Evolutionary conservation across 2,888 invertebrate genomes (phyloP), one percentile per base, ranked within the genome.

Genomic region (Disparrhopalites patrizii): DNA sequence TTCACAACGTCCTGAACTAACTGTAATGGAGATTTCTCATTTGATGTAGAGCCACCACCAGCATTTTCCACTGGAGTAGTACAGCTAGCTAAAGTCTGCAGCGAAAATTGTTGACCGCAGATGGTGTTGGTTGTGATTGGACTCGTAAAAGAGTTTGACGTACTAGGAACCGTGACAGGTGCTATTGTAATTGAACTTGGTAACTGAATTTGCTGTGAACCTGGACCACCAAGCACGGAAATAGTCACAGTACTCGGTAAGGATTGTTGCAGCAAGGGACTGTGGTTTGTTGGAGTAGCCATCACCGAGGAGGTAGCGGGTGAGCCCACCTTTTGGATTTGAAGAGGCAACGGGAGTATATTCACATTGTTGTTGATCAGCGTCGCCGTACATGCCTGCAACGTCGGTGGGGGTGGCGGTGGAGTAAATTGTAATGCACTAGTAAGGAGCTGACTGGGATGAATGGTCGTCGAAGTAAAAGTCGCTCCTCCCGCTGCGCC

Each of bases 1-100:
- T 73, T 66, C 15, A 74, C 67, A 27, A 74, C 72, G 65, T 73
- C 75, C 47, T 75, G 72, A 13, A 73, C 73, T 18, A 73, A 54
- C 62, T 74, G 72, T 18, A 75, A 57, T 8, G 73, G 75, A 0
- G 73, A 75, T 61, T 74, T 74, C 27, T 69, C 72, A 27, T 55
- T 66, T 8, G 61, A 27, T 13, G 62, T 15, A 18, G 23, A 18
- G n/a, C 20, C 25, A 38, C 20, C 57, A 23, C 7, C 40, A 20
- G 18, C 33, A 38, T 23, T 18, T 15, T 47, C 23, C 18, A 15
- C 43, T 23, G 55, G 4, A 13, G 13, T 15, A 18, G 65, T 27
- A 27, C 30, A 33, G 8, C 10, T 27, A 58, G 18, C 31, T 47
- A n/a, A n/a, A n/a, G n/a, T n/a, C n/a, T n/a, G n/a, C n/a, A n/a